These are phyloP conservation scores for Hybos culiciformis DNA, from an alignment of 2,888 invertebrate genomes.

Conservation along the genomic window DNA sequence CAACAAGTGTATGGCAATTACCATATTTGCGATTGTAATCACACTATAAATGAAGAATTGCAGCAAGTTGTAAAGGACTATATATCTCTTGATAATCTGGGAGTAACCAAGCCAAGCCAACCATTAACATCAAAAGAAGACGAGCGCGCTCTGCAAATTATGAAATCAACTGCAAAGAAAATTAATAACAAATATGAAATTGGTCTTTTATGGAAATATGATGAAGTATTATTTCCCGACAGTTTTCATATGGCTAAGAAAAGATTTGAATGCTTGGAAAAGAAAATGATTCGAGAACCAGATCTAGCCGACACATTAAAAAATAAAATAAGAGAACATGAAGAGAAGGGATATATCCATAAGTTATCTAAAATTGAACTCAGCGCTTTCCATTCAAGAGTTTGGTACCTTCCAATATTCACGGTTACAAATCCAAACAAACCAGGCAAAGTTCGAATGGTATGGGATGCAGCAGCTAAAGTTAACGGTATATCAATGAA, in stretches of 20 bases:
- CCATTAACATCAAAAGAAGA: slow-evolving; percentile 10
- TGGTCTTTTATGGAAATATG: slow-evolving; percentile 17
- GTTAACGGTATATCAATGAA: slow-evolving; percentile 20
- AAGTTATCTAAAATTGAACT: slow-evolving; percentile 12
- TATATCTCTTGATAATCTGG: slow-evolving; percentile 4
- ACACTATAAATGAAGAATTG: slow-evolving; percentile 4
- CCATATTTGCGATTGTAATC: slow-evolving; percentile 3
- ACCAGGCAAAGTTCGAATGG: slow-evolving; percentile 19
- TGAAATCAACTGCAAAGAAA: slow-evolving; percentile 11
- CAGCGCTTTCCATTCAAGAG: slow-evolving; percentile 3
- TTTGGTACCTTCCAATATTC: slow-evolving; percentile 22
- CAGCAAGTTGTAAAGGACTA: slow-evolving; percentile 6
- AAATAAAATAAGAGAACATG: slow-evolving; percentile 12
- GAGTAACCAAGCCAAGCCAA: slow-evolving; percentile 1
- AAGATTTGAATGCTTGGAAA: slow-evolving; percentile 14
- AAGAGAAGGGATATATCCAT: slow-evolving; percentile 15
- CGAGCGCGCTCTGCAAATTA: slow-evolving; percentile 7
- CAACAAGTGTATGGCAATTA: slow-evolving; percentile 1
- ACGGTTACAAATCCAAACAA: slow-evolving; percentile 20
- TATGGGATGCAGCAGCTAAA: slow-evolving; percentile 24
- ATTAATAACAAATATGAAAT: slow-evolving; percentile 11
- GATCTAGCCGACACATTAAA: slow-evolving; percentile 10
- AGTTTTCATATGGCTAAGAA: slow-evolving; percentile 12
- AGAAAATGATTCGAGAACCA: slow-evolving; percentile 11
- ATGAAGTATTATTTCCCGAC: slow-evolving; percentile 11